Evolutionary conservation across 2,113 vertebrate species (phyloP), one percentile per base, ranked within the genome.

Genomic region (Anas platyrhynchos): DNA sequence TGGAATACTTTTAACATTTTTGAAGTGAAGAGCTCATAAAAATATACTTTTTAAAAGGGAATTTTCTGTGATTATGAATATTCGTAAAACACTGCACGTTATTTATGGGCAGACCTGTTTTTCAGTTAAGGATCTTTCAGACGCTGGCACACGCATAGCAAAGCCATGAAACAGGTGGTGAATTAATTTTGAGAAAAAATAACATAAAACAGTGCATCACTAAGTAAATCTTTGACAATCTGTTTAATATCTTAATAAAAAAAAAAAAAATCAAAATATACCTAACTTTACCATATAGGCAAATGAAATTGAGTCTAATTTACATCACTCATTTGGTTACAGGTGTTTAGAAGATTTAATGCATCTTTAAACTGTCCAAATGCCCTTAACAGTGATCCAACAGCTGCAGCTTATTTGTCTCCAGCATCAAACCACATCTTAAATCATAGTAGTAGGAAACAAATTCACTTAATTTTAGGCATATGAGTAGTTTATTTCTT

Each of bases 321-420:
- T 94, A 34, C 68, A 95, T 38, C 83, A 66, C n/a, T 93, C 12
- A 0, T 52, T 56, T 58, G 75, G 21, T 59, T 89, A 38, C 86
- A 97, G 89, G 84, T 96, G 88, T 91, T 94, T 13, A 73, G 82
- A 63, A 95, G 83, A 91, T 95, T 96, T 87, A 88, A 85, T 69
- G 21, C 67, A 23, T 75, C 83, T 96, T 94, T 81, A 75, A 96
- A 97, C 38, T 94, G 83, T 68, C 95, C 95, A 86, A 72, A 88
- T 67, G 73, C 71, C 79, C 89, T 59, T 58, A 71, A 55, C 16
- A 85, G 46, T 26, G 66, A 69, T 55, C 65, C 63, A 63, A 36
- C 89, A 84, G 27, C 92, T 86, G 78, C 74, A 72, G 55, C 4
- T 50, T 54, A 63, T 71, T 76, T 32, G 68, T 66, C 56, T 86